Base-by-base conservation (phyloP, 1,140 invertebrate species). In the Atta cephalotes region DNA sequence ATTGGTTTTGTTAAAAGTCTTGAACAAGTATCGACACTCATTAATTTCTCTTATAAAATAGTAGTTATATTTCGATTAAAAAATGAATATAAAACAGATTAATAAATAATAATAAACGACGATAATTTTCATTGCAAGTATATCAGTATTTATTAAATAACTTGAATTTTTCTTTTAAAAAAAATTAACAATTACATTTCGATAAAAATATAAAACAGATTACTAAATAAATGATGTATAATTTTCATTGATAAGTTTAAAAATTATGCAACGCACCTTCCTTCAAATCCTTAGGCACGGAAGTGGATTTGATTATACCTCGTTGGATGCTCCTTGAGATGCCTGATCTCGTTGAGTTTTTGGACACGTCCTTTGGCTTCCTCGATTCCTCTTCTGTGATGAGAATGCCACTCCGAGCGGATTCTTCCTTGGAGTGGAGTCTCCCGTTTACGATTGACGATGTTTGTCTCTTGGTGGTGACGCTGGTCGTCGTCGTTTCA, bases 281-380 rank as follows among this genome's bases (percentile, higher is more conserved):
- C 74, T 92, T 91, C 49, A 94, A 87, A 77, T 93, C 91, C 7
- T 87, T 70, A 1, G 93, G 92, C 7, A 92, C 91, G 21, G 93
- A 93, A 7, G 92, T 88, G 9, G 94, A 94, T 66, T 94, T 94
- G 35, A 88, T 65, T 28, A 93, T 89, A 25, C 79, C 39, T 49
- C 87, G 58, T 0, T 81, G 63, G 28, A 68, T 62, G 21, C 49
- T 66, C 35, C 53, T 58, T 56, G 77, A 87, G 31, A 63, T 74
- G 51, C 35, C 81, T 5, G 86, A 21, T 28, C 49, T 74, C 7
- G 70, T 31, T 21, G 65, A 12, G 12, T 91, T 72, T 60, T 81
- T 58, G 3, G 53, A 21, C 45, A 51, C 45, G 35, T 68, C 18
- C 31, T 82, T 79, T 21, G 18, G 3, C 21, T 21, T 72, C 7